Base-by-base conservation (phyloP, 2,113 vertebrate genomes). In the Beaufortia kweichowensis region DNA sequence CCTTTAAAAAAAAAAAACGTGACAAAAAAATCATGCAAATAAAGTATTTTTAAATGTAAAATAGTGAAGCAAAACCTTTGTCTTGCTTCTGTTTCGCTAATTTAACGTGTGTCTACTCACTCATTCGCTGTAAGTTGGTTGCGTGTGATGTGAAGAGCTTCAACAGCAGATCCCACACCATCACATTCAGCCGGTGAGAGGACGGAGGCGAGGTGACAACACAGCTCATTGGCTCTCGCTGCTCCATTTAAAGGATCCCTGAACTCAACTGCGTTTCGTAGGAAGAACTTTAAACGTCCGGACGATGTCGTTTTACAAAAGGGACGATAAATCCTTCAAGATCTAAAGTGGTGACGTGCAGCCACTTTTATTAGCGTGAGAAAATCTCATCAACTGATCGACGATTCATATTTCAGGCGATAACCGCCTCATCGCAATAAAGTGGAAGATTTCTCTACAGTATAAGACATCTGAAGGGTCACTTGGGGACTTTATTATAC, bases 261-360 rank as follows among this genome's bases (percentile, higher is more conserved):
- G 12, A 46, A 46, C 35, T 39, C n/a, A 24, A n/a, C 31, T 15
- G 66, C 65, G 72, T 39, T 12, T 28, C 10, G 35, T 31, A 2
- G 69, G 55, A 57, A 35, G 56, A 77, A 74, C 79, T 81, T 81
- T 78, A 39, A 57, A 57, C 33, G 21, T 23, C 17, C n/a, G 6
- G 48, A 21, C 48, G 48, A 1, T 35, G 17, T 68, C 12, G n/a
- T 69, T 35, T 23, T 69, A 46, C 7, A 9, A 23, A 69, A 46
- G 41, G 39, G 15, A 48, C 23, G 6, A 26, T 48, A 28, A 0
- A 56, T 56, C n/a, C 24, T 9, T 7, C 28, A 35, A 55, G 29
- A 69, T 71, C 23, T 9, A 21, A 24, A 35, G 14, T 33, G 66
- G 33, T 19, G 57, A 59, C 17, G 63, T 57, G 48, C 26, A 66